Conservation (phyloP, 1,140 invertebrate genomes). For the Calosoma granatense region DNA sequence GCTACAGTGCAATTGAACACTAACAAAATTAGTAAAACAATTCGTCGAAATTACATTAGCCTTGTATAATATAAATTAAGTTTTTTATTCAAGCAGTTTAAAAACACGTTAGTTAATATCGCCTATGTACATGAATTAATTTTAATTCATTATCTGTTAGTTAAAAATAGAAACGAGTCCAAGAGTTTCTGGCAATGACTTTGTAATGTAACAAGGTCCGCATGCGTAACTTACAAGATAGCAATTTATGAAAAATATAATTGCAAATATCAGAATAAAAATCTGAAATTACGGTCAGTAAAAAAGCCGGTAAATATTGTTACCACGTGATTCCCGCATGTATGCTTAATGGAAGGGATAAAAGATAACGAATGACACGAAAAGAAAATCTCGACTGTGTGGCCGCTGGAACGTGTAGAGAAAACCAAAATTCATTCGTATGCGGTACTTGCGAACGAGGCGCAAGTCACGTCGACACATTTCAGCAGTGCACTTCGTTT, state of each 20-base stretch:
- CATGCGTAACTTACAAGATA: background rate
- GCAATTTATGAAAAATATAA: background rate
- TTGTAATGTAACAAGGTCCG: background rate
- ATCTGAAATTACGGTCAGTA: too few relatives aligned
- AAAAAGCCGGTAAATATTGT: constrained; percentile 6
- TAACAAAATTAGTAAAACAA: too few relatives aligned
- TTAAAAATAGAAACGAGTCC: too few relatives aligned
- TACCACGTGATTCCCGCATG: constrained; percentile 1
- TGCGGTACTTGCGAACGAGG: background rate
- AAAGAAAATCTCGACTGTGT: constrained; percentile 1
- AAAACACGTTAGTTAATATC: too few relatives aligned
- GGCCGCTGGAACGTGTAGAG: background rate
- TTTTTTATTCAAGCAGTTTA: too few relatives aligned
- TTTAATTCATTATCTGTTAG: too few relatives aligned
- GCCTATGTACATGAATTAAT: too few relatives aligned
- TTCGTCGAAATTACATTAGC: too few relatives aligned
- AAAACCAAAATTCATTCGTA: background rate
- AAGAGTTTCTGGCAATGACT: background rate
- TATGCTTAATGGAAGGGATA: background rate
- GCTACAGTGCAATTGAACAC: too few relatives aligned
- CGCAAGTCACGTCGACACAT: background rate
- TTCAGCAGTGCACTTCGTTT: background rate
- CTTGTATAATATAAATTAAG: too few relatives aligned
- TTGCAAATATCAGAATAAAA: background rate
- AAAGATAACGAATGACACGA: constrained; percentile 3